Conservation (phyloP, 53 echinoderm and acorn worm species). For the Holothuria scabra region DNA sequence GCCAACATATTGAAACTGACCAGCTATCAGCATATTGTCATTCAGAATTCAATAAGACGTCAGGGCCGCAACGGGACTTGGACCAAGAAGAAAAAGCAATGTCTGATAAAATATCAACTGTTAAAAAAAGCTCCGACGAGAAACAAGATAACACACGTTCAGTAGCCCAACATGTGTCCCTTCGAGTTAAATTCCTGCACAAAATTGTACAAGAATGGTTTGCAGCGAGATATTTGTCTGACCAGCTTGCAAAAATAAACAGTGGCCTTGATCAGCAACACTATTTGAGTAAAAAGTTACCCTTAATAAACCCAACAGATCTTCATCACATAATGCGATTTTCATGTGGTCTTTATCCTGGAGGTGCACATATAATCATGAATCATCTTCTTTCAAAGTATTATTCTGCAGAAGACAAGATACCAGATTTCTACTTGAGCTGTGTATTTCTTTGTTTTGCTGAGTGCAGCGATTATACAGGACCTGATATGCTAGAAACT, state of each 20-base stretch:
- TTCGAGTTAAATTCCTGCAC: constrained; percentile 3
- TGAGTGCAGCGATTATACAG: background rate
- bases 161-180: background rate
- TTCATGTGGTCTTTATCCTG: background rate
- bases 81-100: background rate
- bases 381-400: background rate
- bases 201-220: constrained; percentile 19
- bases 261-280: background rate
- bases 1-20: no score
- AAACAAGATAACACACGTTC: no score
- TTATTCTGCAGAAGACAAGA: background rate
- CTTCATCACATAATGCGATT: constrained; percentile 19
- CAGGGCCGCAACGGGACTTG: no score
- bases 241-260: background rate
- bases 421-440: background rate
- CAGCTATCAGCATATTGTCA: no score
- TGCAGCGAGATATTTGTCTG: background rate
- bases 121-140: background rate
- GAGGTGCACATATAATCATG: background rate
- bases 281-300: background rate
- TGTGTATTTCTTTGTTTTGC: constrained; percentile 16
- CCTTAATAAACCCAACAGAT: constrained; percentile 1
- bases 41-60: background rate
- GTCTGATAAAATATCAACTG: background rate
- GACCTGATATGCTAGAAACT: background rate